Conservation (phyloP, 2,888 invertebrate species). For the Ypsolopha scabrella region DNA sequence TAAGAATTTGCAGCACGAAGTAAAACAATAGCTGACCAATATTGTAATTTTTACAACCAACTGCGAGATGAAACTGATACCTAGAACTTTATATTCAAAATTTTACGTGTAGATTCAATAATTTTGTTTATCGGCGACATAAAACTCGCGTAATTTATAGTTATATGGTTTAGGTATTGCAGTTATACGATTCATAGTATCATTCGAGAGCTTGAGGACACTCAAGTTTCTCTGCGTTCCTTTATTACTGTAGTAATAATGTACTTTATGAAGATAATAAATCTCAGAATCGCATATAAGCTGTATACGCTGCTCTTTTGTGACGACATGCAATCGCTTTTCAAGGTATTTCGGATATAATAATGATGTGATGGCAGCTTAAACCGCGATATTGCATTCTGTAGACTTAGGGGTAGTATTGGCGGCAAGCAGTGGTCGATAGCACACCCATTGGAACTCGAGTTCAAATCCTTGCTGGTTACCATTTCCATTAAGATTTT, state of each 20-base stretch:
- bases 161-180: constrained; percentile 8
- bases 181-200: constrained; percentile 5
- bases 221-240: constrained; percentile 25
- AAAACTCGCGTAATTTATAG: not conserved
- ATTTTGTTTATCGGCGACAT: not conserved
- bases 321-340: constrained; percentile 2
- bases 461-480: too few relatives aligned
- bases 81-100: too few relatives aligned
- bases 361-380: not conserved
- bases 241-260: constrained; percentile 55
- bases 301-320: constrained; percentile 9
- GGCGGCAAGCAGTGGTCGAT: too few relatives aligned
- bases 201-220: constrained; percentile 11
- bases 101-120: not conserved
- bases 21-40: too few relatives aligned
- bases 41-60: too few relatives aligned
- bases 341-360: not conserved
- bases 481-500: too few relatives aligned
- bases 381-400: not conserved
- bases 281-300: constrained; percentile 40
- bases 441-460: too few relatives aligned
- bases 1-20: too few relatives aligned
- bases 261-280: constrained; percentile 54
- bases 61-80: too few relatives aligned
- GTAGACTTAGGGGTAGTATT: too few relatives aligned